Percentiles rank a stretch among this genome's conserved stretches.
Conservation (phyloP, 2,888 invertebrate genomes). For the Eudasyphora cyanicolor region DNA sequence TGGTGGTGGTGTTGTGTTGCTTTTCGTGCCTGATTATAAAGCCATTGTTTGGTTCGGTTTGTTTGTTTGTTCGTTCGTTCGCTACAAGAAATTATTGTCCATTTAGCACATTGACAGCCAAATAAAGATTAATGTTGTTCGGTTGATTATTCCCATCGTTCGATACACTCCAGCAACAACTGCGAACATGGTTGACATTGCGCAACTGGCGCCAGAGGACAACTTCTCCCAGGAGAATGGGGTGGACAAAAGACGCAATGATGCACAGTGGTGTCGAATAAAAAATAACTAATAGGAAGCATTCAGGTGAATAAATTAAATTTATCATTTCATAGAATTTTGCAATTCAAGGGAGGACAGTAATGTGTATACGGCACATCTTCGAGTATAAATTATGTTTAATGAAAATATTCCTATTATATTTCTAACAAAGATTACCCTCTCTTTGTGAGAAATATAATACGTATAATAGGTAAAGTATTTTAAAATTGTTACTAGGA, state of each 20-base stretch:
- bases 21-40: slow-evolving; percentile 26
- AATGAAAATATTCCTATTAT: no score
- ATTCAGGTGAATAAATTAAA: no score
- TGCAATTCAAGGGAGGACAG: no score
- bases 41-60: not conserved
- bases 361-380: no score
- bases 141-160: slow-evolving; percentile 39
- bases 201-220: not conserved
- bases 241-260: not conserved
- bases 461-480: no score
- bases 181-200: not conserved
- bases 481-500: no score
- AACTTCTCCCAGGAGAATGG: not conserved
- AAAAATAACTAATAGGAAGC: no score
- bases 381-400: no score
- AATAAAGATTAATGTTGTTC: slow-evolving; percentile 68
- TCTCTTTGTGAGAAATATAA: no score
- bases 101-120: slow-evolving; percentile 69
- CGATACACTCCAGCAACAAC: slow-evolving; percentile 8
- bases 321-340: no score
- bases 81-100: slow-evolving; percentile 67
- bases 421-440: no score
- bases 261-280: no score
- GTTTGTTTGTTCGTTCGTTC: slow-evolving; percentile 33
- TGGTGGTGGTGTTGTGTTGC: not conserved